Evolutionary conservation across 2,113 vertebrate species (phyloP).

Genomic region (Tauraco erythrolophus): DNA sequence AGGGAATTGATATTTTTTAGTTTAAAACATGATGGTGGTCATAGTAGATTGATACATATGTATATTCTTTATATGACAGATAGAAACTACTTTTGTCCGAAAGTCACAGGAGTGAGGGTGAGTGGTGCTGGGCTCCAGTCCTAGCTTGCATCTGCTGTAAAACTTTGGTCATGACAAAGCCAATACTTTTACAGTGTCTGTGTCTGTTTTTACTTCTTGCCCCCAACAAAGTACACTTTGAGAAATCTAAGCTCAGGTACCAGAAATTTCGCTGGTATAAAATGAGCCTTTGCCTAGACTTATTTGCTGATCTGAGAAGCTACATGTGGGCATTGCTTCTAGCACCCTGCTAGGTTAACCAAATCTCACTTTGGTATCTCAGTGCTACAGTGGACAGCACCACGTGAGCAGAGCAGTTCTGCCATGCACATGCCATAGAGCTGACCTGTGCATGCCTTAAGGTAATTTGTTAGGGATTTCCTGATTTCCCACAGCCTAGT

Average conservation of each 20-base stretch:
- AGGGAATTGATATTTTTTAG: not conserved
- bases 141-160: not conserved
- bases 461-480: not conserved
- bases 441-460: not conserved
- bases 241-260: not conserved
- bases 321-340: not conserved
- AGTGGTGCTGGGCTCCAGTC: not conserved
- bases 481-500: not conserved
- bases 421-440: not conserved
- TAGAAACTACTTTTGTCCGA: not conserved
- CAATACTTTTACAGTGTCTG: not conserved
- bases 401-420: accelerated
- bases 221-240: not conserved
- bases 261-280: not conserved
- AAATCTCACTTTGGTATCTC: not conserved
- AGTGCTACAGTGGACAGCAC: not conserved
- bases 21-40: not conserved
- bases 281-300: not conserved
- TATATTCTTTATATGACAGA: not conserved
- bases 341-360: not conserved
- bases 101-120: not conserved
- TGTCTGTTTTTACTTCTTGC: not conserved
- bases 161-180: not conserved
- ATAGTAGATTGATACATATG: not conserved
- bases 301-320: not conserved